Evolutionary conservation across 2,888 invertebrate genomes (phyloP).

Genomic region (Lasiommata megera): DNA sequence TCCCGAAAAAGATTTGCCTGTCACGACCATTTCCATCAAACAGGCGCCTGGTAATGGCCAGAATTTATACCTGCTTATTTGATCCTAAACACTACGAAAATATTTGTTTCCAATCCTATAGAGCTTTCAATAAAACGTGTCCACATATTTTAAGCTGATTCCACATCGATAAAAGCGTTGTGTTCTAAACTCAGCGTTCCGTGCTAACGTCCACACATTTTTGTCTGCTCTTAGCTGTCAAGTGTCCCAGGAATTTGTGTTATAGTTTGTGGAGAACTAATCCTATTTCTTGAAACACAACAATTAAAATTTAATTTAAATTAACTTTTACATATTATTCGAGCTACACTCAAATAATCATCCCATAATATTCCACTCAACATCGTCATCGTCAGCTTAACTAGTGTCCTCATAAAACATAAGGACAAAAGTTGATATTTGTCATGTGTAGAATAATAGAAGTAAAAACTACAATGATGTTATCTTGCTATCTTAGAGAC

Average conservation of each 20-base stretch:
- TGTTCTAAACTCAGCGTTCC: background rate
- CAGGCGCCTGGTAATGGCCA: background rate
- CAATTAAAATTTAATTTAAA: too few species aligned
- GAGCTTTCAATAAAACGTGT: background rate
- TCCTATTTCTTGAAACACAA: too few species aligned
- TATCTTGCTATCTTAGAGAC: too few species aligned
- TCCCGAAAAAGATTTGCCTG: constrained; percentile 18
- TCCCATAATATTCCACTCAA: too few species aligned
- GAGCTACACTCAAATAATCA: too few species aligned
- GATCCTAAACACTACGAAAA: background rate
- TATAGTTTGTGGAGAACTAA: background rate
- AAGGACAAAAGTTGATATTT: too few species aligned
- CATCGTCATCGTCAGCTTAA: too few species aligned
- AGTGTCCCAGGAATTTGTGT: background rate
- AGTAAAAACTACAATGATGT: too few species aligned
- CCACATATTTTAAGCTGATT: background rate
- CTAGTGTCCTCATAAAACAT: too few species aligned
- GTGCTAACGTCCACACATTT: background rate
- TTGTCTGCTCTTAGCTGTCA: background rate
- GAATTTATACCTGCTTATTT: constrained; percentile 1
- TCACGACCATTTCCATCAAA: constrained; percentile 14
- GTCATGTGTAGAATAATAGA: too few species aligned
- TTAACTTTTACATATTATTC: too few species aligned
- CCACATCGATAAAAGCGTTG: background rate
- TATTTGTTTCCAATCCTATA: background rate